These are phyloP conservation scores for Propithecus deckenii DNA, from an alignment of 2,797 vertebrate genomes.

Conservation along the genomic window DNA sequence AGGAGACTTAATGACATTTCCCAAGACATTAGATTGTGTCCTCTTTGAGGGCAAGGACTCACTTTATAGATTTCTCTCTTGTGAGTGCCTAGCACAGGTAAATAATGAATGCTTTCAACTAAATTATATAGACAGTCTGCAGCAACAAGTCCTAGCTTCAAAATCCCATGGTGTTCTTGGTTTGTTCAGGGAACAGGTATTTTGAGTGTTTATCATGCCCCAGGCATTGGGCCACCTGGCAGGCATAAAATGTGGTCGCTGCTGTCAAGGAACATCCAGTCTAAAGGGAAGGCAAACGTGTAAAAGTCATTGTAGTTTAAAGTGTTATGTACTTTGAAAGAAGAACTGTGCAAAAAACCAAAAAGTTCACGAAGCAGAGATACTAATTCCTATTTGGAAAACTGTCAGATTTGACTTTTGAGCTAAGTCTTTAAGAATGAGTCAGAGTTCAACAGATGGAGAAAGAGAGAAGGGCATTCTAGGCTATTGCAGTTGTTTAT, in stretches of 20 bases:
- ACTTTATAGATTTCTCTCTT: neutral
- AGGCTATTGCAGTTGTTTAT: neutral
- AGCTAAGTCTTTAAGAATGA: conserved; percentile 59
- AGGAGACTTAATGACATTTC: neutral
- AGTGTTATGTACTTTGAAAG: neutral
- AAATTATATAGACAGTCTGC: neutral
- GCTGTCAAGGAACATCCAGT: neutral
- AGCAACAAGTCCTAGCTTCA: neutral
- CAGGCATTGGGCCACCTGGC: neutral
- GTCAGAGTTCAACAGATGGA: conserved; percentile 58
- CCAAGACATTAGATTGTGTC: neutral
- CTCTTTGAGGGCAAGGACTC: neutral
- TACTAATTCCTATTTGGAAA: conserved; percentile 13
- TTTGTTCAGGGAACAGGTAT: neutral
- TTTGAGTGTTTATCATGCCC: neutral
- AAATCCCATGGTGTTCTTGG: neutral
- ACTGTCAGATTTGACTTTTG: conserved; percentile 54
- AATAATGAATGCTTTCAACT: neutral
- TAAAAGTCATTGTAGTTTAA: neutral
- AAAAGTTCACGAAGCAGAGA: neutral
- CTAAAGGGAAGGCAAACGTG: neutral
- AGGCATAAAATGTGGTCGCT: neutral
- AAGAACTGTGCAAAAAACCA: neutral
- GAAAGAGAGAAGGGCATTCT: conserved; percentile 48
- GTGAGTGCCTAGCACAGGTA: neutral